These are phyloP conservation scores for Oscheius sp. DNA, from an alignment of 2,888 invertebrate species.

Conservation along the genomic window DNA sequence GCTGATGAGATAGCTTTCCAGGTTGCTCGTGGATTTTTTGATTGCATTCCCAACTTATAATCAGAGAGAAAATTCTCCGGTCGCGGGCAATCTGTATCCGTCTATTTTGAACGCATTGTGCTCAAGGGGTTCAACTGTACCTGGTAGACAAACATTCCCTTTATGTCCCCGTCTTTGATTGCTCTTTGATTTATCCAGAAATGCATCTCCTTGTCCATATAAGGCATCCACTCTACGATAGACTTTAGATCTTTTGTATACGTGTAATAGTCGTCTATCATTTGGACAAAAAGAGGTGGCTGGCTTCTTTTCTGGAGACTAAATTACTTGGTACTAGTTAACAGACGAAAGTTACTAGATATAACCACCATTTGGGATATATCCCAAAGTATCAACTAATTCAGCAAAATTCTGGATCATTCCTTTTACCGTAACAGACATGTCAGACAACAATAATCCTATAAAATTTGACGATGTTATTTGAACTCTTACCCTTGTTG, in stretches of 20 bases:
- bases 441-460: conserved; percentile 84
- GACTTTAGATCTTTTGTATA: conserved; percentile 79
- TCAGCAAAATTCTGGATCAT: conserved; percentile 88
- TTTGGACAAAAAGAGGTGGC: conserved; percentile 77
- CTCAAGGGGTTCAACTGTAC: conserved; percentile 43
- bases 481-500: conserved; percentile 78
- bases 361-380: conserved; percentile 88
- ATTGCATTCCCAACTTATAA: conserved; percentile 51
- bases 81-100: conserved; percentile 62
- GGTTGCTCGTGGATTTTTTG: conserved; percentile 28
- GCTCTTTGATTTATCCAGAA: conserved; percentile 85
- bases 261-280: conserved; percentile 84
- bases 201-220: conserved; percentile 76
- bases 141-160: conserved; percentile 35
- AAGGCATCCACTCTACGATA: conserved; percentile 60
- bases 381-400: conserved; percentile 80
- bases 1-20: conserved; percentile 66
- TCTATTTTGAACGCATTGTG: conserved; percentile 37
- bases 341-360: conserved; percentile 81
- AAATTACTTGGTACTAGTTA: not conserved
- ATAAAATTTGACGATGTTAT: conserved; percentile 10
- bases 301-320: conserved; percentile 74
- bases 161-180: conserved; percentile 55
- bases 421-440: conserved; percentile 83
- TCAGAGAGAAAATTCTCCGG: conserved; percentile 66